Base-by-base conservation (phyloP, 2,113 vertebrate species). In the Scophthalmus maximus region DNA sequence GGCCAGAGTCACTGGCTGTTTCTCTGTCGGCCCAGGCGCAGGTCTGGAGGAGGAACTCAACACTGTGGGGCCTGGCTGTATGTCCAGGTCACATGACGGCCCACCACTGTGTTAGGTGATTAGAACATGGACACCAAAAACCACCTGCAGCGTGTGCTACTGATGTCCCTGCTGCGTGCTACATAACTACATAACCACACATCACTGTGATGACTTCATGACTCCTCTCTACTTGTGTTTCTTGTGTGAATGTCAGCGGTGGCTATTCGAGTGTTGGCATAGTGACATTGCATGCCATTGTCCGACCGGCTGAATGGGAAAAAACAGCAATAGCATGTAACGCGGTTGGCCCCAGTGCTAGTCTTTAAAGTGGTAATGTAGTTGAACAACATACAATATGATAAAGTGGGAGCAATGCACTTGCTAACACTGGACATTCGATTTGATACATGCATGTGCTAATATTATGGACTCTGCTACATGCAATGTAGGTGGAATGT, bases 111-210 rank as follows among this genome's bases (percentile, higher is more conserved):
- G 32, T 20, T 23, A 1, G 18, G 27, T 30, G 15, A 76, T 57
- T 20, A 55, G 49, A 73, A 69, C 59, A 71, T 38, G 57, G 67
- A 79, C 76, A 68, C 44, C 23, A 47, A 18, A 71, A 50, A 36
- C 46, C 36, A 34, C 10, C 58, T 40, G 22, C 1, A 46, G 27
- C 1, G 0, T 30, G 6, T 3, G 11, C 30, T 32, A 8, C 30
- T 32, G 8, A 32, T 5, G 8, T 32, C 30, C 30, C n/a, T n/a
- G n/a, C n/a, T n/a, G n/a, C n/a, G n/a, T n/a, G n/a, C n/a, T n/a
- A 32, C 30, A 32, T 5, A 32, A 32, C 30, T 32, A 5, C 30
- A 4, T 8, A 32, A 5, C 30, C 30, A 32, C 8, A 9, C 5
- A 9, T 34, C 32, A 34, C 32, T n/a, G 42, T 46, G 42, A 46